Conservation (phyloP, 2,113 vertebrate species). For the Furnarius figulus region DNA sequence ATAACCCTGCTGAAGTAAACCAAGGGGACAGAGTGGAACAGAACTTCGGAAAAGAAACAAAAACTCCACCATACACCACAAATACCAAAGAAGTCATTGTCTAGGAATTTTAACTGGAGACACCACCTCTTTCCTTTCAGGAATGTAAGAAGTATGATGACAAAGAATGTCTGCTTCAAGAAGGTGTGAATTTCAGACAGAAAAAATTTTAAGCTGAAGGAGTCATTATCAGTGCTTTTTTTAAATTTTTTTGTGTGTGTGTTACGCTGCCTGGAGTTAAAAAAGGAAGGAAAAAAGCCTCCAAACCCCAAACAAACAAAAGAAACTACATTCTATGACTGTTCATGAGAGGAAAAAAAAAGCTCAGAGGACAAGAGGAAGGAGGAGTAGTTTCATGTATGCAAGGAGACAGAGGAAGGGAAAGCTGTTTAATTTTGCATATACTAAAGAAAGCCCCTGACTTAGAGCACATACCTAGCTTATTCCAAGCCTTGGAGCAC, state of each 20-base stretch:
- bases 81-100: not conserved
- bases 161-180: not conserved
- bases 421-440: not conserved
- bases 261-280: not conserved
- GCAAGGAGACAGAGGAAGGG: accelerated
- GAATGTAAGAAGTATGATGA: not conserved
- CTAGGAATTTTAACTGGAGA: not conserved
- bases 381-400: accelerated
- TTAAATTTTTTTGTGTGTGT: not conserved
- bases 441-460: not conserved
- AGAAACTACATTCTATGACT: not conserved
- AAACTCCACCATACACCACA: not conserved
- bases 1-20: not conserved
- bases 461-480: not conserved
- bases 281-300: not conserved
- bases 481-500: not conserved
- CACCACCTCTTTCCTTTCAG: too few relatives aligned
- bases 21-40: not conserved
- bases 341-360: not conserved
- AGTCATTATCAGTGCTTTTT: not conserved
- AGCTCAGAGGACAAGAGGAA: not conserved
- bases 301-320: not conserved
- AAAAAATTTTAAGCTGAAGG: not conserved
- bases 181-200: not conserved
- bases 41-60: not conserved